phyloP scores from a whole-genome alignment of 1,140 invertebrate genomes.

The Ladona fulva region DNA sequence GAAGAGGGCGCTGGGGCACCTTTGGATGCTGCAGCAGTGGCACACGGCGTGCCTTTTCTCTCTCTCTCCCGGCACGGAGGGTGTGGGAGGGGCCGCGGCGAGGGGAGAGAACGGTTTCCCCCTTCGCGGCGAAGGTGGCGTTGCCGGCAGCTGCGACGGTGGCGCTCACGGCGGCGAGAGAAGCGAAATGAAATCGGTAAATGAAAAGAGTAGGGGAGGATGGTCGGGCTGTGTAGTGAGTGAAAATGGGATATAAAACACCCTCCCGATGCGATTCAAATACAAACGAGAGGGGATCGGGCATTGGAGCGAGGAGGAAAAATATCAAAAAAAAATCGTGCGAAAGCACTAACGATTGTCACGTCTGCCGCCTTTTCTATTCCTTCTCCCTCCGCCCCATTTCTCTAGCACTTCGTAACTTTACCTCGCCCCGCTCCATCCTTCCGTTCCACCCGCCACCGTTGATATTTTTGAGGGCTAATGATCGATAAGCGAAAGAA shows the following conservation, averaged over 20 bases:
- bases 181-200: not conserved
- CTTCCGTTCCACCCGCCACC: not conserved
- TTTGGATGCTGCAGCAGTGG: not conserved
- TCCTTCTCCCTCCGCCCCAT: not conserved
- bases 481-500: not conserved
- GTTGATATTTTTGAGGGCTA: not conserved
- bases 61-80: not conserved
- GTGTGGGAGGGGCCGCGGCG: not conserved
- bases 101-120: not conserved
- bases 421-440: too few relatives aligned
- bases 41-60: not conserved
- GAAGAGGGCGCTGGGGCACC: not conserved
- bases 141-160: not conserved
- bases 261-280: not conserved
- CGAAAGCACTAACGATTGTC: not conserved
- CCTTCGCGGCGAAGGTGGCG: constrained; percentile 3
- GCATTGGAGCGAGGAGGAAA: not conserved
- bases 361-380: not conserved
- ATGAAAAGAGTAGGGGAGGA: not conserved
- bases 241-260: not conserved
- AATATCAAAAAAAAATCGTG: not conserved
- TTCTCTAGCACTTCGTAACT: not conserved
- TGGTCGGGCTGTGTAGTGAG: not conserved
- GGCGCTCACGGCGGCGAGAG: not conserved
- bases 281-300: not conserved